A percentile compares a stretch with the other conserved stretches of the same genome.
Conservation (phyloP, 2,797 vertebrate genomes). For the Thunnus albacares region DNA sequence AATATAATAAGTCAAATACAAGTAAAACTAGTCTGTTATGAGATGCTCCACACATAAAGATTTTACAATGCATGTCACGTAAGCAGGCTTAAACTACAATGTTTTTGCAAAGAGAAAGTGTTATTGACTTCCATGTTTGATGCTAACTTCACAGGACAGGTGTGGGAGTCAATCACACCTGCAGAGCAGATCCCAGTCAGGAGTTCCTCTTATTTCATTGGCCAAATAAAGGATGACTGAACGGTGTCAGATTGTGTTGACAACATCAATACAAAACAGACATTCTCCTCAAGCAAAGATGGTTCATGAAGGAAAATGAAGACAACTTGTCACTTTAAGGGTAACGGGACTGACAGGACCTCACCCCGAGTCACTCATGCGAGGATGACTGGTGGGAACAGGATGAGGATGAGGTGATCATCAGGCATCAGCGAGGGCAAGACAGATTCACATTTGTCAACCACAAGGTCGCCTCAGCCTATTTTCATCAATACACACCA, state of each 20-base stretch:
- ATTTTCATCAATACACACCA: constrained; percentile 76
- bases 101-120: constrained; percentile 23
- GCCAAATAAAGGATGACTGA: constrained; percentile 47
- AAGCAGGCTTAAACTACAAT: neutral
- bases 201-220: constrained; percentile 22
- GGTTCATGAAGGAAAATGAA: constrained; percentile 54
- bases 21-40: neutral
- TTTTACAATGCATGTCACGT: constrained; percentile 19
- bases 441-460: constrained; percentile 60
- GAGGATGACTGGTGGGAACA: constrained; percentile 64
- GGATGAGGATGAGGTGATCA: constrained; percentile 67
- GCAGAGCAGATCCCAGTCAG: constrained; percentile 14
- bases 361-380: constrained; percentile 54
- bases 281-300: constrained; percentile 49
- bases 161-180: constrained; percentile 42
- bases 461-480: constrained; percentile 63
- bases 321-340: constrained; percentile 58
- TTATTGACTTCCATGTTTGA: constrained; percentile 35
- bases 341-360: constrained; percentile 61
- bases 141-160: constrained; percentile 32
- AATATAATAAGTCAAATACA: constrained; percentile 13
- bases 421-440: constrained; percentile 55
- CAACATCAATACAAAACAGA: constrained; percentile 55
- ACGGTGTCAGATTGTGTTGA: constrained; percentile 21
- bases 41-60: constrained; percentile 1